Conservation (phyloP, 2,888 invertebrate species). For the Patella pellucida region DNA sequence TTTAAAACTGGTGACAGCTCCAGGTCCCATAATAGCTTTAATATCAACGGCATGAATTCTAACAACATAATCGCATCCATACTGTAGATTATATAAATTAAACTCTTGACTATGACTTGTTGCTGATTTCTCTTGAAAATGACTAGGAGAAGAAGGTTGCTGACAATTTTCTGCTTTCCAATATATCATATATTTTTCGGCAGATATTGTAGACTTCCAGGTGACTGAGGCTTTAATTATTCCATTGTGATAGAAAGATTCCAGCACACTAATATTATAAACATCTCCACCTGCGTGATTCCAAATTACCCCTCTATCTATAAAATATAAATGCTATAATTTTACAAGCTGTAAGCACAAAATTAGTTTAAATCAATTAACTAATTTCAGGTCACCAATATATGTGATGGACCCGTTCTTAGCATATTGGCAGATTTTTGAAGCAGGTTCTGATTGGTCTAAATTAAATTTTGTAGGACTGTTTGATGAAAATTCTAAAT, state of each 20-base stretch:
- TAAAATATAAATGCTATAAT: too few relatives aligned
- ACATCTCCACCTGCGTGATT: not conserved
- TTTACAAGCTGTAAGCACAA: too few relatives aligned
- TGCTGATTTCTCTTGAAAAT: constrained; percentile 43
- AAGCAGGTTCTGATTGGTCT: too few relatives aligned
- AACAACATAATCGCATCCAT: constrained; percentile 58
- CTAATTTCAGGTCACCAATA: too few relatives aligned
- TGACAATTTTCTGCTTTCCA: constrained; percentile 53
- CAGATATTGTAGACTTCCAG: constrained; percentile 26
- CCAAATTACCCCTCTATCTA: too few relatives aligned
- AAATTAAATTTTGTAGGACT: too few relatives aligned
- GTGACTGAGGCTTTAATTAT: constrained; percentile 24
- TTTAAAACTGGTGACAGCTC: constrained; percentile 35
- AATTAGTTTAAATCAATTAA: too few relatives aligned
- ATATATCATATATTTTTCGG: constrained; percentile 44
- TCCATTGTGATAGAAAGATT: constrained; percentile 28
- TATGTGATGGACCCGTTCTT: too few relatives aligned
- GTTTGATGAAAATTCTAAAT: too few relatives aligned
- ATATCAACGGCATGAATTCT: constrained; percentile 48
- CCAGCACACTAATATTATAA: constrained; percentile 23
- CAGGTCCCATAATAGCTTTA: constrained; percentile 34
- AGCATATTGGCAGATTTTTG: too few relatives aligned
- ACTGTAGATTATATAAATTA: constrained; percentile 57
- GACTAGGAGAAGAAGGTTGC: constrained; percentile 33
- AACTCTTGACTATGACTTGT: constrained; percentile 49